These are phyloP conservation scores for Platysternon megacephalum DNA, from an alignment of 2,113 vertebrate genomes.

Conservation along the genomic window DNA sequence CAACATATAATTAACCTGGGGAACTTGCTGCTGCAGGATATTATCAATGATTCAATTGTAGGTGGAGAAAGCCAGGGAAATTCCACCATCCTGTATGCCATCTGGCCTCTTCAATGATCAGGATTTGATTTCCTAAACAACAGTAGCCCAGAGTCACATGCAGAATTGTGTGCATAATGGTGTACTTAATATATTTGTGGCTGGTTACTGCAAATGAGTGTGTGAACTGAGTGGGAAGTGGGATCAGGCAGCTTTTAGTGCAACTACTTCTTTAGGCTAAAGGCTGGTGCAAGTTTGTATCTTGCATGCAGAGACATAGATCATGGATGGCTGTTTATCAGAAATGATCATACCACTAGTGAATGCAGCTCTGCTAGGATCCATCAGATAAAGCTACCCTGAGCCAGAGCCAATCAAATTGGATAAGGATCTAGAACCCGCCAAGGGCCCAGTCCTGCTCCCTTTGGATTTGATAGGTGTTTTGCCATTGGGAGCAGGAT, in stretches of 20 bases:
- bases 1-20: accelerated
- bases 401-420: neutral
- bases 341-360: neutral
- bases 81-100: neutral
- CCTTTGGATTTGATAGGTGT: neutral
- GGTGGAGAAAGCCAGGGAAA: neutral
- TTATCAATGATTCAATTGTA: accelerated
- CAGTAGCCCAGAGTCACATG: neutral
- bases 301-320: neutral
- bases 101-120: neutral
- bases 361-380: neutral
- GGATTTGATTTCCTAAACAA: neutral
- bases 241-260: neutral
- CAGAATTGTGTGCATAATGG: neutral
- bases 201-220: neutral
- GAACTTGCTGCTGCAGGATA: neutral
- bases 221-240: neutral
- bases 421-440: neutral
- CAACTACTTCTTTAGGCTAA: neutral
- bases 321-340: neutral
- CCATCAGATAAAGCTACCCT: neutral
- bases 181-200: neutral
- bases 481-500: neutral
- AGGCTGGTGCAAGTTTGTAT: neutral
- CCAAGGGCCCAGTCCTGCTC: neutral